Evolutionary conservation across 2,113 vertebrate genomes (phyloP).

Genomic region (Manacus vitellinus): DNA sequence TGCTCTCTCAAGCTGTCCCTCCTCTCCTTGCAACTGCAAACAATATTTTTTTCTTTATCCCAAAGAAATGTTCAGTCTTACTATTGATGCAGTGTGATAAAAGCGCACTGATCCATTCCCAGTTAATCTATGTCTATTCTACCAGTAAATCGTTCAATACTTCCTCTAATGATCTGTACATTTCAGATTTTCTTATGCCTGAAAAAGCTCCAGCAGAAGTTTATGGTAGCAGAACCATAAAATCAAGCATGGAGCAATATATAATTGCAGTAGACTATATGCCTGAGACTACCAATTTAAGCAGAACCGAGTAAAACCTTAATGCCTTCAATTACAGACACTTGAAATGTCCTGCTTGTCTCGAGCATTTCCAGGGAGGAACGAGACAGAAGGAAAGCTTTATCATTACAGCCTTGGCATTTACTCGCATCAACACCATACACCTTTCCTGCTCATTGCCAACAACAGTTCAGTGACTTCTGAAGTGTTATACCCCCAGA

Average conservation of each 20-base stretch:
- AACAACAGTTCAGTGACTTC: conserved; percentile 10
- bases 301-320: neutral
- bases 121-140: conserved; percentile 57
- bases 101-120: neutral
- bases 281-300: neutral
- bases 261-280: conserved; percentile 20
- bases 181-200: conserved; percentile 59
- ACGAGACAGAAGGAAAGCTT: conserved; percentile 3
- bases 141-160: conserved; percentile 61
- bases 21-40: neutral
- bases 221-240: conserved; percentile 35
- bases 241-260: conserved; percentile 41
- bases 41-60: neutral
- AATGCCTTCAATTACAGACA: neutral
- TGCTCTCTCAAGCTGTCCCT: neutral
- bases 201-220: conserved; percentile 53
- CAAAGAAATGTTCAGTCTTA: neutral
- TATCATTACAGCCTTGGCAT: conserved; percentile 15
- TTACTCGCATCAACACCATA: neutral
- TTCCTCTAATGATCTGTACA: conserved; percentile 59
- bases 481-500: neutral
- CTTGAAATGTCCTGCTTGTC: neutral
- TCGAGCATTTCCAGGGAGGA: neutral
- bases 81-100: neutral
- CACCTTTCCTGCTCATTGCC: neutral